phyloP scores from a whole-genome alignment of 1,140 invertebrate species.

The Cotesia chilonis region DNA sequence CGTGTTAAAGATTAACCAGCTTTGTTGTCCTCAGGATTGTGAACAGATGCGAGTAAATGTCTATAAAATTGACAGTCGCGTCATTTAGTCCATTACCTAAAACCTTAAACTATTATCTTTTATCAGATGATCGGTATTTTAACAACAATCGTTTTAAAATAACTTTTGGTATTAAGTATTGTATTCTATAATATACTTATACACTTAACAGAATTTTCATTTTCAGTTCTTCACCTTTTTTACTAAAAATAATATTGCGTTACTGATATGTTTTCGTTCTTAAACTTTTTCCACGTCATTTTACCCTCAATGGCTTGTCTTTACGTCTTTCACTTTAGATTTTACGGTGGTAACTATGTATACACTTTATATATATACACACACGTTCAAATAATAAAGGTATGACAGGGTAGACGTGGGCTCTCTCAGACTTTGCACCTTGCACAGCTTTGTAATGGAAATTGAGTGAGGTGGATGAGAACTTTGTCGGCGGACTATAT shows the following conservation, averaged over 20 bases:
- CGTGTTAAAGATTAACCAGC: slow-evolving; percentile 46
- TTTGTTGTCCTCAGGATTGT: slow-evolving; percentile 9
- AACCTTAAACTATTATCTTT: neutral
- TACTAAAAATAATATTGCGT: too few species aligned
- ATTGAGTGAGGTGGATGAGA: slow-evolving; percentile 43
- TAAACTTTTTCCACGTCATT: neutral
- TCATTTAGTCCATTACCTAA: slow-evolving; percentile 33
- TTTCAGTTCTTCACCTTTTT: too few species aligned
- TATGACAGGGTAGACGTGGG: neutral
- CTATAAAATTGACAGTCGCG: slow-evolving; percentile 2
- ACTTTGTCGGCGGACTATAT: slow-evolving; percentile 14
- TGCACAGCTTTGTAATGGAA: slow-evolving; percentile 47
- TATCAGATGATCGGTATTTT: too few species aligned
- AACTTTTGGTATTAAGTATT: too few species aligned
- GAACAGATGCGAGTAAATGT: slow-evolving; percentile 9
- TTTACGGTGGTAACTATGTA: too few species aligned
- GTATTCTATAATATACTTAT: too few species aligned
- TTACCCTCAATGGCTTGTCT: too few species aligned
- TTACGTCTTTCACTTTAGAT: too few species aligned
- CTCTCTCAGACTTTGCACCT: neutral
- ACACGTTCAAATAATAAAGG: neutral
- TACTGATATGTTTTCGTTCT: neutral
- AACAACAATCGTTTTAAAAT: too few species aligned
- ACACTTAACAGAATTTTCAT: too few species aligned
- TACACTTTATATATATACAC: slow-evolving; percentile 1